Percentiles rank a stretch among this genome's conserved stretches.
Evolutionary conservation across 2,888 invertebrate species (phyloP).

Genomic region (Parapristionchus giblindavisi): DNA sequence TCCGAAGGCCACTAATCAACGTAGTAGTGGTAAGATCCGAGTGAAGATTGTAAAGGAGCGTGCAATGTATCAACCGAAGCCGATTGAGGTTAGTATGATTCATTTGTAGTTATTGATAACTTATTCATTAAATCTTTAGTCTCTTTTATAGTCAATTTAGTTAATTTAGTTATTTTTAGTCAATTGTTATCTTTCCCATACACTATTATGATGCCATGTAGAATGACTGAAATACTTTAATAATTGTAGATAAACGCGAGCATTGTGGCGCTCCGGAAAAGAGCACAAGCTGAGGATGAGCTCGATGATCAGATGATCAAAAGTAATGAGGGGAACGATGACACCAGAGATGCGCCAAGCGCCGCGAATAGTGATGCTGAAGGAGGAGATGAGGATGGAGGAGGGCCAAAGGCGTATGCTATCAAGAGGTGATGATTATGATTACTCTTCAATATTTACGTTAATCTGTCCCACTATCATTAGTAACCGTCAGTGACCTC

Average conservation of each 20-base stretch:
- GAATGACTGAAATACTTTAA: too few relatives aligned
- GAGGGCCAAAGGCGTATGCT: background rate
- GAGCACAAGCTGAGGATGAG: constrained; percentile 2
- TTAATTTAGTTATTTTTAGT: too few relatives aligned
- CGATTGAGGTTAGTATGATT: background rate
- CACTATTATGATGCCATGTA: too few relatives aligned
- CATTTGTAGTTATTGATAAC: background rate
- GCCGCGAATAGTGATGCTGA: background rate
- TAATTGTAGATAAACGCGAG: background rate
- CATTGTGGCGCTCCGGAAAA: constrained; percentile 10
- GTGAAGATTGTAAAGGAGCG: constrained; percentile 18
- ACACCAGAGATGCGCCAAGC: background rate
- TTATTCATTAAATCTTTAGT: too few relatives aligned
- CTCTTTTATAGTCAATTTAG: too few relatives aligned
- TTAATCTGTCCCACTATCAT: background rate
- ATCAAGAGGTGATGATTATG: background rate
- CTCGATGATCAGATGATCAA: constrained; percentile 8
- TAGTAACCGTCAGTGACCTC: too few relatives aligned
- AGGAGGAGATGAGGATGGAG: constrained; percentile 14
- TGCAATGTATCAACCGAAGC: background rate
- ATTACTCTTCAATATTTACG: background rate
- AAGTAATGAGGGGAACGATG: background rate
- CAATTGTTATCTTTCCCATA: too few relatives aligned
- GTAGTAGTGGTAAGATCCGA: constrained; percentile 14
- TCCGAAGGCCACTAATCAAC: background rate